Evolutionary conservation across 2,888 invertebrate species (phyloP), one percentile per base, ranked within the genome.

Genomic region (Alitta virens): DNA sequence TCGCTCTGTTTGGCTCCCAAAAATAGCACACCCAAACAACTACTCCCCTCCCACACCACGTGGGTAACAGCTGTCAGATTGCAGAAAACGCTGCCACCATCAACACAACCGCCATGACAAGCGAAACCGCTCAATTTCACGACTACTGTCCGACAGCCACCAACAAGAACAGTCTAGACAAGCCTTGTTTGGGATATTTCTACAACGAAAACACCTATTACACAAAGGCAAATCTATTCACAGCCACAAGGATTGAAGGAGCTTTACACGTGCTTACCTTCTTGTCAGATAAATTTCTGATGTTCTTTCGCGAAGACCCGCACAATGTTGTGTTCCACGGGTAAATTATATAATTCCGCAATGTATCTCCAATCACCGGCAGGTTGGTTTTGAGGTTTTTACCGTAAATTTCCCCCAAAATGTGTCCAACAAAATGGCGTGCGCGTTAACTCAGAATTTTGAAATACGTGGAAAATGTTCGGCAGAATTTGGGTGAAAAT

Each of bases 371-470:
- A 33, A 33, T 33, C 33, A 33, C 33, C 33, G 33, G 33, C 33
- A 33, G 33, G 33, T 33, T 33, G 33, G 33, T 33, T 33, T 33
- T 33, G 33, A 33, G 25, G 42, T 16, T n/a, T 27, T 62, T 57
- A 27, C n/a, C 57, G 53, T 54, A 54, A 54, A 57, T 52, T 57
- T 43, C 55, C 38, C 62, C 42, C 38, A 57, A 61, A 56, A 50
- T 56, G 51, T 51, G 33, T 26, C 57, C 57, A 63, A 59, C 59
- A 63, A 59, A 59, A 63, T 58, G 63, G 63, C 63, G 63, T 63
- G 58, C 63, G 63, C 58, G 54, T 46, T 46, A 61, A 61, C 61
- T 54, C 49, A 61, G 56, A 53, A 54, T 60, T 54, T 59, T 38
- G 26, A 59, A 50, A 27, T 52, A 53, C 27, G 3, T 33, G 33